Evolutionary conservation across 2,113 vertebrate species (phyloP).

Genomic region (Glareola pratincola): DNA sequence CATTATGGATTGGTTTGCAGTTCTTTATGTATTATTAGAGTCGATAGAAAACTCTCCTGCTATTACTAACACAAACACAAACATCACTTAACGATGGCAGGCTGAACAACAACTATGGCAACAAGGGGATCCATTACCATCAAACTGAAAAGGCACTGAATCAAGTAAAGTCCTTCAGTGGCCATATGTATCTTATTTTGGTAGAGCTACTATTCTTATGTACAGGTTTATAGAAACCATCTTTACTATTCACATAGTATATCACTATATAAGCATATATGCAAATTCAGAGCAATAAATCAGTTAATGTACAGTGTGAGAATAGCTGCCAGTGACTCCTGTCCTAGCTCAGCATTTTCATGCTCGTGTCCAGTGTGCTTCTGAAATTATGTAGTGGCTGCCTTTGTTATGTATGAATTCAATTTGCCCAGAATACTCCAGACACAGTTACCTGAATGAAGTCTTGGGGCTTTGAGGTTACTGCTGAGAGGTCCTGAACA

Average conservation of each 20-base stretch:
- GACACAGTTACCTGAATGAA: background rate
- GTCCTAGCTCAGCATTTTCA: background rate
- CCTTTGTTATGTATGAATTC: background rate
- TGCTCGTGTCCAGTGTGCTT: background rate
- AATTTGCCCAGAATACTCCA: background rate
- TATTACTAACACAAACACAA: constrained; percentile 48
- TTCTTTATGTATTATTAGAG: constrained; percentile 44
- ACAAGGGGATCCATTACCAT: background rate
- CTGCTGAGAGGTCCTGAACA: background rate
- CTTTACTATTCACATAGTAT: background rate
- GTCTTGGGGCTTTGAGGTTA: background rate
- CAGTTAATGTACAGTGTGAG: background rate
- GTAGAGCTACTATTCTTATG: background rate
- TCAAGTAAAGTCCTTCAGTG: background rate
- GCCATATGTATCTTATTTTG: background rate
- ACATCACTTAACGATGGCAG: constrained; percentile 25
- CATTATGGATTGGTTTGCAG: constrained; percentile 30
- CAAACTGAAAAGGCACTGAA: background rate
- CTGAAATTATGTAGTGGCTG: background rate
- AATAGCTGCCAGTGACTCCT: background rate
- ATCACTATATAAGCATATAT: background rate
- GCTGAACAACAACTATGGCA: background rate
- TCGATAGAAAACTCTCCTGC: constrained; percentile 22
- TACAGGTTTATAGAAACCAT: background rate
- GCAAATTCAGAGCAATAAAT: background rate